A percentile compares a stretch with the other conserved stretches of the same genome.
phyloP scores from a whole-genome alignment of 2,797 vertebrate genomes.

The Echeneis naucrates region DNA sequence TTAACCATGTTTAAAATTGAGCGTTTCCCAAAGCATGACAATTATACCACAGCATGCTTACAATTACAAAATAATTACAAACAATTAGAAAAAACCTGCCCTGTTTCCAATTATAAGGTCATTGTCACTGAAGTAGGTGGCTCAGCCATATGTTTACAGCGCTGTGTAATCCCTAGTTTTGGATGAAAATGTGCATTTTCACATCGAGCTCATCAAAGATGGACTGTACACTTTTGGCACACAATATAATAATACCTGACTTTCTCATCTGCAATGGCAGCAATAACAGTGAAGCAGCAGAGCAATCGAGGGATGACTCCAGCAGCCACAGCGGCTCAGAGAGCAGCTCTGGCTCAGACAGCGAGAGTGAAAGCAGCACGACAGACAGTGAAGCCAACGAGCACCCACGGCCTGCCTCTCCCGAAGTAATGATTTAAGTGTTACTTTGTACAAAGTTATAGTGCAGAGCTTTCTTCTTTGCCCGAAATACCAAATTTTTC shows the following conservation, averaged over 20 bases:
- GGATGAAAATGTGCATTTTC: neutral
- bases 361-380: conserved; percentile 98
- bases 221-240: neutral
- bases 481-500: neutral
- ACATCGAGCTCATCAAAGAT: neutral
- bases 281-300: conserved; percentile 94
- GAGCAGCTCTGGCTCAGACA: conserved; percentile 98
- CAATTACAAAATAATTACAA: no score
- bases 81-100: no score
- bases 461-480: neutral
- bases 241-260: neutral
- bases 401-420: conserved; percentile 90
- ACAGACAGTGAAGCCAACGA: conserved; percentile 98
- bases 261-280: conserved; percentile 65
- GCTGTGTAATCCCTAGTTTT: neutral
- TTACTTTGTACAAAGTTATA: conserved; percentile 5
- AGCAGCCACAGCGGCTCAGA: conserved; percentile 98
- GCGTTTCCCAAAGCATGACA: no score
- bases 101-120: neutral
- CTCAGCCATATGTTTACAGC: neutral
- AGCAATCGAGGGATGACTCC: conserved; percentile 94
- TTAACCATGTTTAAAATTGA: no score
- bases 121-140: neutral
- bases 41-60: no score
- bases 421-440: conserved; percentile 86